Percentiles rank a stretch among this genome's conserved stretches.
Conservation (phyloP, 2,797 vertebrate genomes). For the Sebastes cheni region DNA sequence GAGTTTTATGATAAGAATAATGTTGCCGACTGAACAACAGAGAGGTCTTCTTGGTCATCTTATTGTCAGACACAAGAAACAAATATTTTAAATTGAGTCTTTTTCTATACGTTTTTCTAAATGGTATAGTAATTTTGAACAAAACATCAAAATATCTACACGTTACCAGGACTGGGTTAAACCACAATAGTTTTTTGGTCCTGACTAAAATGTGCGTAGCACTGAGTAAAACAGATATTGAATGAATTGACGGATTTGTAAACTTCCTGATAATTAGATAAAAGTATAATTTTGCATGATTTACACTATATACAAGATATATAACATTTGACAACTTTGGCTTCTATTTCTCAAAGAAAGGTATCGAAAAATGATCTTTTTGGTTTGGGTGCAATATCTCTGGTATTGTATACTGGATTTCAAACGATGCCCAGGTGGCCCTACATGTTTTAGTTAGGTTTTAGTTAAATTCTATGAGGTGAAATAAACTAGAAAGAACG, state of each 20-base stretch:
- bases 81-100: too few relatives aligned
- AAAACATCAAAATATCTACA: neutral
- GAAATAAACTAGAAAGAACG: neutral
- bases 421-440: too few relatives aligned
- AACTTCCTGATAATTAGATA: neutral
- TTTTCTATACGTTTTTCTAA: too few relatives aligned
- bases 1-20: too few relatives aligned
- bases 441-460: neutral
- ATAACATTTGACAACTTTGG: neutral
- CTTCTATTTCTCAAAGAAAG: neutral
- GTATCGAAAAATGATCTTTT: neutral
- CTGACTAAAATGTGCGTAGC: neutral
- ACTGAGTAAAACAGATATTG: neutral
- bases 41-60: too few relatives aligned
- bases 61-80: too few relatives aligned
- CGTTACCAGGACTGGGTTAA: neutral
- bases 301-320: neutral
- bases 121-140: neutral
- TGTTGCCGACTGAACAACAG: too few relatives aligned
- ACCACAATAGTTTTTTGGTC: neutral
- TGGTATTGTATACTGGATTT: neutral
- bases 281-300: neutral
- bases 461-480: neutral
- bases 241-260: neutral
- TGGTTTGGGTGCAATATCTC: neutral